Conservation (phyloP, 2,113 vertebrate species). For the Neopipo cinnamomea region DNA sequence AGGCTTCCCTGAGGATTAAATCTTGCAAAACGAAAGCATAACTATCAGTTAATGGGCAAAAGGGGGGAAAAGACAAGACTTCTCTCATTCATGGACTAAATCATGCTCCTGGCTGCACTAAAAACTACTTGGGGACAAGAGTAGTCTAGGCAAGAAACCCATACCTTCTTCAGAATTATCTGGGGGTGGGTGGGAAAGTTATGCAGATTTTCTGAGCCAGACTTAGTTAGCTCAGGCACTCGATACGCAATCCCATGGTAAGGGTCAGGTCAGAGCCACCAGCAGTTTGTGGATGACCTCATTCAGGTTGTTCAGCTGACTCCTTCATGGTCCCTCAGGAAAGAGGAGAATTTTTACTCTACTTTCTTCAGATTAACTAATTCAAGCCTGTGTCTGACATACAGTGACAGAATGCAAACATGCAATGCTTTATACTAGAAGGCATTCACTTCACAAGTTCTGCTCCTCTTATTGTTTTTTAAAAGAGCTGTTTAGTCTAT, state of each 20-base stretch:
- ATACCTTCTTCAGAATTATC: background rate
- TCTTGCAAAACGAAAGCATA: background rate
- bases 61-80: background rate
- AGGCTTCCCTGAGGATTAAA: background rate
- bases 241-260: accelerated
- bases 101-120: background rate
- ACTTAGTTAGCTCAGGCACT: background rate
- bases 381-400: background rate
- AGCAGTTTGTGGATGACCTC: background rate
- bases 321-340: background rate
- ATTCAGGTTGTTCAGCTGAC: background rate
- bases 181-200: background rate
- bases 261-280: background rate
- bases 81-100: background rate
- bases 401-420: background rate
- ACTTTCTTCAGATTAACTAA: background rate
- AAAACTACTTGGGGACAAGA: background rate
- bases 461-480: background rate
- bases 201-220: background rate
- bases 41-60: background rate
- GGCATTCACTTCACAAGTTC: background rate
- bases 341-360: background rate
- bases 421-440: background rate
- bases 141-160: background rate
- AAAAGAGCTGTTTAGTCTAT: background rate